Base-by-base conservation (phyloP, 2,888 invertebrate genomes). In the Plebejus argus region DNA sequence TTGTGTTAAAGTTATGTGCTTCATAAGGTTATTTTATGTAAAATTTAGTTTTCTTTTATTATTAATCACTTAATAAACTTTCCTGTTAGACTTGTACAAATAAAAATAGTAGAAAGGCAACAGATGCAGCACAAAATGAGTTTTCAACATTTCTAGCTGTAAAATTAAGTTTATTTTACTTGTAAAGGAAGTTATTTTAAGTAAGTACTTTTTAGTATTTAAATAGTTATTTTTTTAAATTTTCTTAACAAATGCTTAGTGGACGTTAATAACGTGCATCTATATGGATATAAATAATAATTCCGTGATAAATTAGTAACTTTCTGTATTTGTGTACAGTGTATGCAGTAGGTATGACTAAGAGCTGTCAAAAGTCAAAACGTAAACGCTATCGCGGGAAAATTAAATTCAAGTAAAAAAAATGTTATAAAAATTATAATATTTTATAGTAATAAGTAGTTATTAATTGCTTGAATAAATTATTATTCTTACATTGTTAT, bases 21-120 rank as follows among this genome's bases (percentile, higher is more conserved):
- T 82, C 85, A 85, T 85, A 88, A 88, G 88, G 90, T 89, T 90
- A 90, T 88, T 87, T 87, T 84, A 33, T 28, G 2, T 28, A 28
- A 66, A 10, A 66, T 33, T 66, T 33, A 66, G 66, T 66, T 15
- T 28, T 66, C 28, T 66, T 66, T 61, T 61, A 12, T 10, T 20
- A 28, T 5, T 28, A 12, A 28, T 12, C 66, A 28, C 23, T 28
- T 28, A 28, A 1, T 15, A 28, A 66, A 66, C 15, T 66, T 66
- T 66, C 28, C 28, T 66, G 18, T 18, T 33, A 28, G 53, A 18
- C 5, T 53, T 15, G 28, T 28, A 33, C 33, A 33, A 66, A 28
- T 66, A 28, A 18, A 61, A 66, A 66, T 28, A 28, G 28, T 33
- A 15, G 18, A 53, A 18, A 53, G 18, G 3, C 18, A 5, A 53